phyloP scores from a whole-genome alignment of 2,113 vertebrate species.

The Mobula hypostoma region DNA sequence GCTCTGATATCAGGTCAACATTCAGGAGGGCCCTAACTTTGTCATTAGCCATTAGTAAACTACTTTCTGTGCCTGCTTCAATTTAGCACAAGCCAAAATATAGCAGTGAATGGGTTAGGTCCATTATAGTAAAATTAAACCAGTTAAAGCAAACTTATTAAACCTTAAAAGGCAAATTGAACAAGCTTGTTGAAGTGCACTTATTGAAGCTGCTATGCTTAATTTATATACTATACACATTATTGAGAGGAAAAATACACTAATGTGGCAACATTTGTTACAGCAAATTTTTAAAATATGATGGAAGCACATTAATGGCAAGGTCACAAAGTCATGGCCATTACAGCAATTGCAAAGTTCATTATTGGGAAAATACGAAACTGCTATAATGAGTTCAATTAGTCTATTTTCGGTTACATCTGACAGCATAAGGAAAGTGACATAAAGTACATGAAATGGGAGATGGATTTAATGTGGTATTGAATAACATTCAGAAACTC shows the following conservation, averaged over 20 bases:
- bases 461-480: background rate
- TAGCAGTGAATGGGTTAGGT: background rate
- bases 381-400: constrained; percentile 9
- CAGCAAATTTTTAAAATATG: background rate
- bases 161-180: background rate
- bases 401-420: background rate
- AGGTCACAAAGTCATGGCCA: background rate
- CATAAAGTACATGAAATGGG: background rate
- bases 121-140: background rate
- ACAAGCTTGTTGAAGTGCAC: background rate
- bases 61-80: background rate
- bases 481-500: background rate
- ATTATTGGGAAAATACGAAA: background rate
- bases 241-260: background rate
- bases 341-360: background rate
- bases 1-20: background rate
- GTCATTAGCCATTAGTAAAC: background rate
- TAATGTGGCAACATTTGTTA: too few relatives aligned
- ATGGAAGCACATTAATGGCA: background rate
- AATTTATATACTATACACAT: background rate
- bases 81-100: background rate
- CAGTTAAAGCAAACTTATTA: background rate
- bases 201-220: background rate
- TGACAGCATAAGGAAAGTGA: background rate
- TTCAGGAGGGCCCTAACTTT: background rate